These are phyloP conservation scores for Eupithecia insigniata DNA, from an alignment of 2,888 invertebrate genomes.

Conservation along the genomic window DNA sequence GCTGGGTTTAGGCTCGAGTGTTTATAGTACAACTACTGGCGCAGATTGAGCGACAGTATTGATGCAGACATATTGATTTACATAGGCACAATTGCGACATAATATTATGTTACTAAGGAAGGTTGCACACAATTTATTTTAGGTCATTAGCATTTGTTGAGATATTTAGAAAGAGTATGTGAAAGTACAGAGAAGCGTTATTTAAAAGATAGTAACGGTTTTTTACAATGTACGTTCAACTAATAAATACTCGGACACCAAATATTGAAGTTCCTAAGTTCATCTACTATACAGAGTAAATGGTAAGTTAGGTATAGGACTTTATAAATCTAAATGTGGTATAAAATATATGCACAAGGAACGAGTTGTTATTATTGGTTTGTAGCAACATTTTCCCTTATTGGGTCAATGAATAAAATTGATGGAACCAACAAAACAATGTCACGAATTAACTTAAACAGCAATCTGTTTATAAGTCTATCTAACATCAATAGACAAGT, in stretches of 20 bases:
- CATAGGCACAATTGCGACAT: neutral
- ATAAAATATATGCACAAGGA: neutral
- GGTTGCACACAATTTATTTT: neutral
- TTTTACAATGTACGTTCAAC: neutral
- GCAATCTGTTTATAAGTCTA: conserved; percentile 44
- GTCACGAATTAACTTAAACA: conserved; percentile 45
- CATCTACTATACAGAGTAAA: neutral
- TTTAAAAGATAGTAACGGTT: neutral
- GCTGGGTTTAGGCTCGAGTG: neutral
- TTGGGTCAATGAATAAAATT: conserved; percentile 33
- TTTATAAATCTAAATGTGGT: neutral
- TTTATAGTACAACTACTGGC: conserved; percentile 37
- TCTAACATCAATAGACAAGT: conserved; percentile 47
- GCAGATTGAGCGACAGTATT: conserved; percentile 27
- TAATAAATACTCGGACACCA: neutral
- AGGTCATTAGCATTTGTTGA: neutral
- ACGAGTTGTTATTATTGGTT: neutral
- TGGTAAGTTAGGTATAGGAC: neutral
- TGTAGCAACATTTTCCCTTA: conserved; percentile 48
- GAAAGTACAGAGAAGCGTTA: neutral
- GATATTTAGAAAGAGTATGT: neutral
- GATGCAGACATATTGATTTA: neutral
- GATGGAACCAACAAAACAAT: conserved; percentile 35
- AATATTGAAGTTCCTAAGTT: neutral
- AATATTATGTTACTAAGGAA: too few relatives aligned